Evolutionary conservation across 2,888 invertebrate genomes (phyloP), one percentile per base, ranked within the genome.

Genomic region (Nysson spinosus): DNA sequence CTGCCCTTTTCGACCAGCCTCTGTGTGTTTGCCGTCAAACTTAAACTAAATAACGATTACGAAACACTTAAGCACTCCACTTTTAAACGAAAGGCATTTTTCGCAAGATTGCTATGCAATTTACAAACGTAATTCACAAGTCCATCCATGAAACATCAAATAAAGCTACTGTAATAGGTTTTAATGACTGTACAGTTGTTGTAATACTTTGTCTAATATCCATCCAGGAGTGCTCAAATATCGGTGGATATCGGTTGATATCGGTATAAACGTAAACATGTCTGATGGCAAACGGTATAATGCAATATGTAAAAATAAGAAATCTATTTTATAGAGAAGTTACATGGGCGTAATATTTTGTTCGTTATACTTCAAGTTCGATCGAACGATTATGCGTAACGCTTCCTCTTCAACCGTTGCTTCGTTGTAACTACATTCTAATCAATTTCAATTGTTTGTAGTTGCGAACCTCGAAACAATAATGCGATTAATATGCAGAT

Each of bases 211-310:
- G 49, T 47, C 35, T 43, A 55, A 60, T 65, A 51, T 70, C 69
- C 70, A 70, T 70, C 65, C 70, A 70, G 60, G 65, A 60, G 65
- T 69, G 69, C 61, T 70, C 60, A 69, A n/a, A n/a, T n/a, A n/a
- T n/a, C n/a, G n/a, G n/a, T n/a, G n/a, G n/a, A n/a, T n/a, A n/a
- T n/a, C n/a, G n/a, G n/a, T n/a, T n/a, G n/a, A 69, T 64, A 60
- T 50, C 51, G 43, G 43, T 64, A 26, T 37, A 39, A 57, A 69
- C 49, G 56, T 55, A 54, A 69, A 17, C 47, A 44, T 34, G 42
- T 61, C 43, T 47, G 56, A 70, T 43, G 52, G 56, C 56, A 61
- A 67, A 67, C 67, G 39, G 42, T 52, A 54, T 47, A 39, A 55
- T 46, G 47, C 49, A 55, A 47, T 46, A 35, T 49, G 32, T 39